phyloP scores from a whole-genome alignment of 2,888 invertebrate genomes.

The Zygaena filipendulae region DNA sequence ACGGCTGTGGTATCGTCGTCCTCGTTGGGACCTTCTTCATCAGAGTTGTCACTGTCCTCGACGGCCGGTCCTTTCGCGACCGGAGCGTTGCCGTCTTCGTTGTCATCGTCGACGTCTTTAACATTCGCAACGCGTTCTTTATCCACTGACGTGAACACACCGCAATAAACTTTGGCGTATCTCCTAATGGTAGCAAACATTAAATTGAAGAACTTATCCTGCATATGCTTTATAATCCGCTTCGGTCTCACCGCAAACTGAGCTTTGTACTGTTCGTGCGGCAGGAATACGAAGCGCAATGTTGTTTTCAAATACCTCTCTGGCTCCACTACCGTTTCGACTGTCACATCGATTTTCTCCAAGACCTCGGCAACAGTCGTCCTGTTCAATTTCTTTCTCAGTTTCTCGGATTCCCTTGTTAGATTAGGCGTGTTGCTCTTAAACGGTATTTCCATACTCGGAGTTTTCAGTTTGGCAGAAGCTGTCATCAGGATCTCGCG shows the following conservation, averaged over 20 bases:
- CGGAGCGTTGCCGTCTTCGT: conserved; percentile 24
- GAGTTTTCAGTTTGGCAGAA: conserved; percentile 92
- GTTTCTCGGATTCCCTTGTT: conserved; percentile 71
- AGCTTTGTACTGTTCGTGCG: conserved; percentile 76
- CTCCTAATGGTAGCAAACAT: conserved; percentile 73
- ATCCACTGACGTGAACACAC: conserved; percentile 59
- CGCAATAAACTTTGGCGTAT: conserved; percentile 62
- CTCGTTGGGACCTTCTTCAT: conserved; percentile 62
- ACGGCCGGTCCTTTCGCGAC: conserved; percentile 42
- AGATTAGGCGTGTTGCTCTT: conserved; percentile 46
- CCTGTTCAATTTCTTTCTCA: conserved; percentile 78
- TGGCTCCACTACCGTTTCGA: conserved; percentile 66
- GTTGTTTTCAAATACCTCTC: conserved; percentile 71
- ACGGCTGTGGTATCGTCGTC: conserved; percentile 36
- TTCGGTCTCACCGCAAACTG: conserved; percentile 78
- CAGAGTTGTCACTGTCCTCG: conserved; percentile 75
- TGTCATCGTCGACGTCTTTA: conserved; percentile 49
- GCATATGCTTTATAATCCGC: conserved; percentile 78
- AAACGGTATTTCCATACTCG: conserved; percentile 95
- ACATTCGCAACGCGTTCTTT: conserved; percentile 37
- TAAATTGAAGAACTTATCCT: conserved; percentile 74
- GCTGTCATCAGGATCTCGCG: conserved; percentile 98
- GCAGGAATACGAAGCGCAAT: conserved; percentile 79
- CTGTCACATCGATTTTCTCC: conserved; percentile 73
- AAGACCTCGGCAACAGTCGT: conserved; percentile 85